Base-by-base conservation (phyloP, 2,797 vertebrate genomes). In the Etheostoma nigrum region DNA sequence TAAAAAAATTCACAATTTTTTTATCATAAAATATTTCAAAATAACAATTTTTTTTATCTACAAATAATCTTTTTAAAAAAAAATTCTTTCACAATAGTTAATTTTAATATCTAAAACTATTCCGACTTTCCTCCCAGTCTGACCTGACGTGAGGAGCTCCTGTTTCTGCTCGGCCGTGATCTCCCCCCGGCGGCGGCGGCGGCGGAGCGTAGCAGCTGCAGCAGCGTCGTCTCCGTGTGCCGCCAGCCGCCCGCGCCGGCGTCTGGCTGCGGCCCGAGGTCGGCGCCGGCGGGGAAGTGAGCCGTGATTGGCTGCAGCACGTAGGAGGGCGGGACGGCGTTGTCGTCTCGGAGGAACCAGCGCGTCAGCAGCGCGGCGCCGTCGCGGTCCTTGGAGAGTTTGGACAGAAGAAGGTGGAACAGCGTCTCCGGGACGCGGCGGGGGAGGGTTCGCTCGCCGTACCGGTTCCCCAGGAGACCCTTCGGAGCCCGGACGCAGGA, bases 381-480 rank as follows among this genome's bases (percentile, higher is more conserved):
- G 0, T 85, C 86, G 0, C 91, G 86, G 64, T 95, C 89, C 55
- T 86, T 67, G 3, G 81, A 78, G 25, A 96, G 83, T 85, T 93
- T 95, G 70, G 93, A 89, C 58, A 90, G 72, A 62, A 97, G 82
- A 0, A 90, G 79, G 18, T 97, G 92, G 81, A 96, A 97, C 61
- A 94, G 95, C 61, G 91, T 89, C 69, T 95, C 95, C 0, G 85
- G 82, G 3, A 97, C 87, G 64, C 92, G 63, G 0, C 12, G 81
- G 48, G 96, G 96, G 36, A 95, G 71, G 0, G 89, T 72, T 1
- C 95, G 90, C 55, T 93, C 92, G 4, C 96, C 95, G 0, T 96
- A 97, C 27, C 91, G 90, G 89, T 94, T 93, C 49, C 97, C 95
- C 65, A 97, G 79, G 23, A 97, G 91, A 27, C 90, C 96, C 96